These are phyloP conservation scores for Malurus cyaneus DNA, from an alignment of 2,113 vertebrate species.

Conservation along the genomic window DNA sequence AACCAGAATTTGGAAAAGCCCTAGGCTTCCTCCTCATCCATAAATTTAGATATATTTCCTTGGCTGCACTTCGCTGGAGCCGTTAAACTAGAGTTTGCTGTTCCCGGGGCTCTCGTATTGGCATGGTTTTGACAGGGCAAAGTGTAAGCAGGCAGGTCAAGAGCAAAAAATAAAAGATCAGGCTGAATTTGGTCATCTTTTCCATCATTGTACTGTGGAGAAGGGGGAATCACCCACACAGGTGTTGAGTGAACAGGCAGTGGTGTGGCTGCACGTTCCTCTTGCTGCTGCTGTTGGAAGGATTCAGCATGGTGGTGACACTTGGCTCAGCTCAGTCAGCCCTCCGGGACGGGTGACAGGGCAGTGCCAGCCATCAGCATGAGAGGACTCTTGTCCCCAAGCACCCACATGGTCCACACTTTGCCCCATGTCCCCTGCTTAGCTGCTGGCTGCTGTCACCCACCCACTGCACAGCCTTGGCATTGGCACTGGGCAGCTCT, in stretches of 20 bases:
- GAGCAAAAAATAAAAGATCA: not conserved
- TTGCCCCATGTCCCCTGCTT: rapidly evolving
- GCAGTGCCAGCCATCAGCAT: not conserved
- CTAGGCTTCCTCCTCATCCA: not conserved
- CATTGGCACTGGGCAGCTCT: rapidly evolving
- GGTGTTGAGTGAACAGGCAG: not conserved
- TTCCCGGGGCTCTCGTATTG: not conserved
- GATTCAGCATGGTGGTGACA: not conserved
- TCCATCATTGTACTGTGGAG: not conserved
- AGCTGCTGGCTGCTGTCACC: not conserved
- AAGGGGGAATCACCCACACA: not conserved
- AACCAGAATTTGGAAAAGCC: conserved; percentile 36
- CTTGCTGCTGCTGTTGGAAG: not conserved
- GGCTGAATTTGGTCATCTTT: not conserved
- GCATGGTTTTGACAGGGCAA: not conserved
- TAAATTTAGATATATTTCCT: conserved; percentile 30
- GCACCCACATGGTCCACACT: rapidly evolving
- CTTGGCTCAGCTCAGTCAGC: not conserved
- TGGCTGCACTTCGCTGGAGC: conserved; percentile 20
- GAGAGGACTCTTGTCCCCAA: not conserved
- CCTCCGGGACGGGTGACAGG: not conserved
- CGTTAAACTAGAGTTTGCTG: not conserved
- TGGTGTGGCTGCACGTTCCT: not conserved
- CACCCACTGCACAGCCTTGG: not conserved
- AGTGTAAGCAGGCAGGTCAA: not conserved